These are phyloP conservation scores for Spheniscus mendiculus DNA, from an alignment of 2,113 vertebrate species.

Conservation along the genomic window DNA sequence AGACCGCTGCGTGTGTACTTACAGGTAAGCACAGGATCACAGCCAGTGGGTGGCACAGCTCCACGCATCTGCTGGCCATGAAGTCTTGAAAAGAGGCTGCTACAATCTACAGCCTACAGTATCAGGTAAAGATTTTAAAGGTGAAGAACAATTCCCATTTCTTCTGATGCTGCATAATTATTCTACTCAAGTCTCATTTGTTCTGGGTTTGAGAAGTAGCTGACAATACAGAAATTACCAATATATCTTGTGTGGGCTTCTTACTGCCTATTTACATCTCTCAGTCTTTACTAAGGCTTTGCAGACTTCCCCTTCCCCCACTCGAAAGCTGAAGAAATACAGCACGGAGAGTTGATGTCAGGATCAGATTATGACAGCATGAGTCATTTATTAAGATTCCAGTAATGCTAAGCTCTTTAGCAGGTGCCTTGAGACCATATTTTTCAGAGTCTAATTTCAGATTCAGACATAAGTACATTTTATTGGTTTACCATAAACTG, in stretches of 20 bases:
- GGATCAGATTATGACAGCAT: slow-evolving; percentile 68
- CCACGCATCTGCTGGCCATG: neutral
- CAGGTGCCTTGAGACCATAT: slow-evolving; percentile 62
- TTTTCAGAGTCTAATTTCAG: slow-evolving; percentile 65
- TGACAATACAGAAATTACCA: neutral
- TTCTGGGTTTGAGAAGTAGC: neutral
- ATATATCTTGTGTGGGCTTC: neutral
- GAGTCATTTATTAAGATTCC: slow-evolving; percentile 70
- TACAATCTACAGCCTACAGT: neutral
- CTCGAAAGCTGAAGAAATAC: neutral
- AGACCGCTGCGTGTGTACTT: neutral
- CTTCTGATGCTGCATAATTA: neutral
- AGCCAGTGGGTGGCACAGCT: neutral
- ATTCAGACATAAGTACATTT: slow-evolving; percentile 50
- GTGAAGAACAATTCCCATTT: neutral
- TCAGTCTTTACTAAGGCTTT: neutral
- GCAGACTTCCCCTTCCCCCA: slow-evolving; percentile 40
- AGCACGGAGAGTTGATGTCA: slow-evolving; percentile 50
- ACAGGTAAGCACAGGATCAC: neutral
- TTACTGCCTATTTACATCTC: neutral
- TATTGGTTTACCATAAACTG: slow-evolving; percentile 66
- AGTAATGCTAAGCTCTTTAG: slow-evolving; percentile 65
- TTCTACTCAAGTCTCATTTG: neutral
- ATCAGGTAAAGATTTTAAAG: neutral
- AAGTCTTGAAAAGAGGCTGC: neutral